Evolutionary conservation across 2,797 vertebrate species (phyloP), one percentile per base, ranked within the genome.

Genomic region (Podarcis siculus): DNA sequence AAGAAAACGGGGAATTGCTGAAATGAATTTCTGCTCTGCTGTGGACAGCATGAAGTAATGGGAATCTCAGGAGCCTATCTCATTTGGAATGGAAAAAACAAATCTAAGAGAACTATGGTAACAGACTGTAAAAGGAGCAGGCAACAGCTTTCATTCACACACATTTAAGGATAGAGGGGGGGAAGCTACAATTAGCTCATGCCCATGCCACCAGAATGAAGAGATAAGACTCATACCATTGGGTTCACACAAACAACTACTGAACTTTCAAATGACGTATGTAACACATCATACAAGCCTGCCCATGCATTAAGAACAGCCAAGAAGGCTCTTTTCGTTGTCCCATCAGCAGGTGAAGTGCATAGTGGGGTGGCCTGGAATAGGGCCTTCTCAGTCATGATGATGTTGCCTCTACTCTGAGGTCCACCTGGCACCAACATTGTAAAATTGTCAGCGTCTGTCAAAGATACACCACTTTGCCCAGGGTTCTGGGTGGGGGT

Each of bases 1-100:
- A 71, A 58, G 83, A 89, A 82, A 86, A 89, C 83, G 78, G 83
- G 83, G 86, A 89, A 89, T 27, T 55, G 72, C 88, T 89, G 69
- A 86, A 86, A 76, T 79, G 67, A 84, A 42, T 79, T 64, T 84
- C 76, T 88, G 27, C 87, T 79, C 30, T 64, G 67, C 75, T 32
- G 67, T 78, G 32, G 39, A 64, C 58, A 77, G 79, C 25, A 82
- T 77, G 83, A 81, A 86, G 78, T 67, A 82, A 89, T 86, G 83
- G 78, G 83, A 82, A 89, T 75, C 71, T 85, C 71, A 75, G 71
- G 8, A 89, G 13, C 78, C 35, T 77, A 39, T 73, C 69, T 82
- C 32, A n/a, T 69, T 89, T 81, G 69, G 39, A 85, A 80, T 85
- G 69, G 77, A 75, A 81, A 89, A 89, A 73, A 85, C 49, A 80